phyloP scores from a whole-genome alignment of 2,113 vertebrate genomes.

The Phasianus colchicus region DNA sequence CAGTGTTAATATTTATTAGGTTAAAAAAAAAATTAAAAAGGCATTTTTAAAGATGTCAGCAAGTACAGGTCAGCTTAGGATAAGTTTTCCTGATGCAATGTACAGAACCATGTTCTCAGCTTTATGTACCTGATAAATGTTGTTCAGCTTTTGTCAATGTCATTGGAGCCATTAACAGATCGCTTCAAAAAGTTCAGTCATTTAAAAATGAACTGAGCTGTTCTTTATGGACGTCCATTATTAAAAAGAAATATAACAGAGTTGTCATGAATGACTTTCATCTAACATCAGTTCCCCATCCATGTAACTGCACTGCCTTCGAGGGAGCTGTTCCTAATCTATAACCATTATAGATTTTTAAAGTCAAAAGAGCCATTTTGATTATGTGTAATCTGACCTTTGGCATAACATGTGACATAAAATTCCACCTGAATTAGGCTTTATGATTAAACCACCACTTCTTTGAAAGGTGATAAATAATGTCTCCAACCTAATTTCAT shows the following conservation, averaged over 20 bases:
- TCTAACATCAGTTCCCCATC: constrained; percentile 35
- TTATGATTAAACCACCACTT: neutral
- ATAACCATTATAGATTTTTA: constrained; percentile 36
- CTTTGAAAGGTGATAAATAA: constrained; percentile 43
- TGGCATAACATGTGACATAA: constrained; percentile 41
- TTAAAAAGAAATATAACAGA: constrained; percentile 46
- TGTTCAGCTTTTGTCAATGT: constrained; percentile 55
- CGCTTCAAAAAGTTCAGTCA: constrained; percentile 46
- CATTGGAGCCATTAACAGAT: constrained; percentile 55
- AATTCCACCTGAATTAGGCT: constrained; percentile 43
- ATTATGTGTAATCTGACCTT: constrained; percentile 64
- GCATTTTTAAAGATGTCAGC: neutral
- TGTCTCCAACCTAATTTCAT: constrained; percentile 5
- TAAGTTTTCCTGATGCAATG: constrained; percentile 4
- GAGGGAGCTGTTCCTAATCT: constrained; percentile 49
- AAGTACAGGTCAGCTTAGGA: neutral
- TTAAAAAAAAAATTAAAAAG: neutral
- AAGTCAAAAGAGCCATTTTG: constrained; percentile 40
- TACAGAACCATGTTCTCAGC: constrained; percentile 18
- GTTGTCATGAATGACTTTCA: constrained; percentile 57
- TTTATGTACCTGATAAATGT: constrained; percentile 61
- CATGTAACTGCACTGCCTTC: neutral
- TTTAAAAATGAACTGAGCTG: constrained; percentile 60
- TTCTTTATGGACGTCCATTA: constrained; percentile 51
- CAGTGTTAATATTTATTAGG: constrained; percentile 62